Conservation (phyloP, 2,888 invertebrate species). For the Acleris cristana region DNA sequence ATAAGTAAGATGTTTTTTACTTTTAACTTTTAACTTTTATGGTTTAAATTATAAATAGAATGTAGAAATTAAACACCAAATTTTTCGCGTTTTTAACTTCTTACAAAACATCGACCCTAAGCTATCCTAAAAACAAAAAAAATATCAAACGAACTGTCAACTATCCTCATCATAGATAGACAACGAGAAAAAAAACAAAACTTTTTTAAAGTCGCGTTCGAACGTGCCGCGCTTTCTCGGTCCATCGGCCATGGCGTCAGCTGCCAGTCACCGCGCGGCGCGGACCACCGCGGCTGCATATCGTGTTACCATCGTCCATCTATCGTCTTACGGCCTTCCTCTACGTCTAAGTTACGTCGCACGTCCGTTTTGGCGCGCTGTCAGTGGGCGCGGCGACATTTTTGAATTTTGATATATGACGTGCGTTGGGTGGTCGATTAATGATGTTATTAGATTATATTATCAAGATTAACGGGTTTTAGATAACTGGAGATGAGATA, state of each 20-base stretch:
- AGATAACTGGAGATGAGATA: slow-evolving; percentile 16
- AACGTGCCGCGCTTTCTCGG: slow-evolving; percentile 80
- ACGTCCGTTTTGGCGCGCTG: slow-evolving; percentile 72
- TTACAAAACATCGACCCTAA: slow-evolving; percentile 7
- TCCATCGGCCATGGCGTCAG: slow-evolving; percentile 81
- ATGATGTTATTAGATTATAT: slow-evolving; percentile 28
- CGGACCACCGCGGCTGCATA: slow-evolving; percentile 76
- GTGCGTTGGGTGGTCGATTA: slow-evolving; percentile 57
- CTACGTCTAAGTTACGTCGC: slow-evolving; percentile 79
- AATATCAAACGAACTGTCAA: slow-evolving; percentile 45
- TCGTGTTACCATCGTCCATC: slow-evolving; percentile 69
- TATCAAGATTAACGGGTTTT: slow-evolving; percentile 16
- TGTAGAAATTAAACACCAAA: not conserved
- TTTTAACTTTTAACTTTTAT: not conserved
- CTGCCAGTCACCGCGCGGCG: slow-evolving; percentile 74
- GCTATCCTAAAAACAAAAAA: slow-evolving; percentile 33
- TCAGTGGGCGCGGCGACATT: slow-evolving; percentile 72
- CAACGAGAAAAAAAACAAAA: slow-evolving; percentile 46
- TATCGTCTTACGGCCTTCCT: slow-evolving; percentile 80
- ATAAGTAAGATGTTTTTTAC: not conserved
- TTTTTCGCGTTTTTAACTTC: not conserved
- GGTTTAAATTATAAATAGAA: too few relatives aligned
- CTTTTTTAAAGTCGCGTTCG: slow-evolving; percentile 53
- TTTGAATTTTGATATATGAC: slow-evolving; percentile 57
- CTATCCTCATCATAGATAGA: slow-evolving; percentile 59